These are phyloP conservation scores for Erethizon dorsatum DNA, from an alignment of 2,797 vertebrate species.

Conservation along the genomic window DNA sequence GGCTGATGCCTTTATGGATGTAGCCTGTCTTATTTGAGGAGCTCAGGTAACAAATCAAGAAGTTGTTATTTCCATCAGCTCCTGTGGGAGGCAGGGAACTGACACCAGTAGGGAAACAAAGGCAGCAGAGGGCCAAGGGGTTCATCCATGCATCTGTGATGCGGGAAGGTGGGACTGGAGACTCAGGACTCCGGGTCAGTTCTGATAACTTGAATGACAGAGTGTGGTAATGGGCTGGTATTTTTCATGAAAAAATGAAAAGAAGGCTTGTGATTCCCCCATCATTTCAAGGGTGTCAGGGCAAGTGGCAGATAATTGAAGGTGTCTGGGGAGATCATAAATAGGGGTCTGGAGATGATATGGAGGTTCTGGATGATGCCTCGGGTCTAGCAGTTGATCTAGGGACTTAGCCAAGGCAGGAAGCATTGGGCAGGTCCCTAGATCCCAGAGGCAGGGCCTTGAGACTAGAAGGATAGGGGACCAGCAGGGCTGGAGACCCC, in stretches of 20 bases:
- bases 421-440: not conserved
- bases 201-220: not conserved
- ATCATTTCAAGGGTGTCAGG: not conserved
- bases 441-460: not conserved
- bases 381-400: not conserved
- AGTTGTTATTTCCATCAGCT: not conserved
- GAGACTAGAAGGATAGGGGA: not conserved
- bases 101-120: slow-evolving; percentile 30
- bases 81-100: not conserved
- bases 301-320: not conserved
- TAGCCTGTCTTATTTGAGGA: slow-evolving; percentile 42
- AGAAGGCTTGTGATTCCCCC: not conserved
- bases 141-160: rapidly evolving
- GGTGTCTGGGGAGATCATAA: not conserved
- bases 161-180: not conserved
- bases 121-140: not conserved
- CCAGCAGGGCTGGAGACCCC: not conserved
- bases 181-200: not conserved
- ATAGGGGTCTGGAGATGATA: not conserved
- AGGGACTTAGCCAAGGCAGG: not conserved
- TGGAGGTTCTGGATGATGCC: not conserved
- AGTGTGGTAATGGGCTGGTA: not conserved
- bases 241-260: not conserved
- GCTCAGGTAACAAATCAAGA: slow-evolving; percentile 63
- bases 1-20: slow-evolving; percentile 27